Evolutionary conservation across 1,140 invertebrate species (phyloP).

Genomic region (Ctenoplectra terminalis): DNA sequence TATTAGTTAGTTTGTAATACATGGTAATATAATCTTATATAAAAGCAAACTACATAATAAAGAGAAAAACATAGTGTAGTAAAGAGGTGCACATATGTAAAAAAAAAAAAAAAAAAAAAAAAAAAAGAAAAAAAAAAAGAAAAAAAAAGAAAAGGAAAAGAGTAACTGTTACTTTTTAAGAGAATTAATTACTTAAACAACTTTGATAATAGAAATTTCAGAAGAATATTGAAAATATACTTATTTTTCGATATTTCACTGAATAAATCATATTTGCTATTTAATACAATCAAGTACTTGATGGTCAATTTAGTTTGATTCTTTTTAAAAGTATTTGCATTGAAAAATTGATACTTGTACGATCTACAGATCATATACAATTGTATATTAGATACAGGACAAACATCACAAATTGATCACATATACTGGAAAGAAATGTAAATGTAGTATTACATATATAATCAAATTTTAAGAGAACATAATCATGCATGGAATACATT

Average conservation of each 20-base stretch:
- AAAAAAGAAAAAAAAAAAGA: too few relatives aligned
- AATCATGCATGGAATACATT: conserved; percentile 28
- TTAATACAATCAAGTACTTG: background rate
- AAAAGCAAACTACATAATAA: background rate
- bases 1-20: background rate
- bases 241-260: conserved; percentile 29
- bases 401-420: conserved; percentile 4
- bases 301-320: conserved; percentile 38
- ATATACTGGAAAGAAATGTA: background rate
- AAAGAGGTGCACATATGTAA: background rate
- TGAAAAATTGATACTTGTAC: conserved; percentile 4
- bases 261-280: background rate
- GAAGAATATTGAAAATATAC: background rate
- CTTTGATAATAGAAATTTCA: background rate
- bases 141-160: background rate
- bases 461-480: background rate
- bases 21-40: background rate
- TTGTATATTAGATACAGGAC: background rate
- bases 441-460: background rate
- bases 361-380: background rate
- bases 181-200: background rate
- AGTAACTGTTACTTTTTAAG: background rate
- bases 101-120: too few relatives aligned
- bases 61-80: background rate
- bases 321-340: background rate